Conservation (phyloP, 1,140 invertebrate species). For the Drosophila ogumai region DNA sequence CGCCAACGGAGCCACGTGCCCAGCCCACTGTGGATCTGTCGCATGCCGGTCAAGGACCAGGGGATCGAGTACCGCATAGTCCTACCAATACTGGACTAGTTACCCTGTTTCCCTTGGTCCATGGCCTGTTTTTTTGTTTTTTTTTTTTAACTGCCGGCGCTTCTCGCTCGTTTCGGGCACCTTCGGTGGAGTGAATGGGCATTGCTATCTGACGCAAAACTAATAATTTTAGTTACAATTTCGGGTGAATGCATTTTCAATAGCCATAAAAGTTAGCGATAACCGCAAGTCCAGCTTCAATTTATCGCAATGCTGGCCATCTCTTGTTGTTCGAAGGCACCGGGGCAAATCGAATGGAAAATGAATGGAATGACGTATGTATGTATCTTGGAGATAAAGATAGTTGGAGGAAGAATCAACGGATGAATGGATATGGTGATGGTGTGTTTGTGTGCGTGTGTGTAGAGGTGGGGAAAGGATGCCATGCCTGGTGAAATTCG, state of each 20-base stretch:
- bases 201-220: constrained; percentile 84
- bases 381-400: neutral
- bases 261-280: constrained; percentile 66
- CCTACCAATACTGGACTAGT: neutral
- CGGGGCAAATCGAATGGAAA: neutral
- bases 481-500: constrained; percentile 19
- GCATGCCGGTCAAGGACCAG: constrained; percentile 2
- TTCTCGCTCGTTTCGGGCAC: constrained; percentile 76
- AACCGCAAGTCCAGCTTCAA: constrained; percentile 63
- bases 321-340: constrained; percentile 26
- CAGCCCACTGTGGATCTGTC: constrained; percentile 45
- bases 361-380: neutral
- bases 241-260: constrained; percentile 71
- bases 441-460: neutral
- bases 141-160: constrained; percentile 20
- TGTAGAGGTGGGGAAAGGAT: neutral
- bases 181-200: constrained; percentile 83
- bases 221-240: constrained; percentile 84
- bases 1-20: constrained; percentile 51
- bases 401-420: neutral
- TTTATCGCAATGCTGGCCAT: constrained; percentile 37
- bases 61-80: neutral
- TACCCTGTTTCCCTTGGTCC: constrained; percentile 7
- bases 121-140: constrained; percentile 15
- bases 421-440: neutral